Percentiles rank a stretch among this genome's conserved stretches.
These are phyloP conservation scores for Myocastor coypus DNA, from an alignment of 2,113 vertebrate species.

Conservation along the genomic window DNA sequence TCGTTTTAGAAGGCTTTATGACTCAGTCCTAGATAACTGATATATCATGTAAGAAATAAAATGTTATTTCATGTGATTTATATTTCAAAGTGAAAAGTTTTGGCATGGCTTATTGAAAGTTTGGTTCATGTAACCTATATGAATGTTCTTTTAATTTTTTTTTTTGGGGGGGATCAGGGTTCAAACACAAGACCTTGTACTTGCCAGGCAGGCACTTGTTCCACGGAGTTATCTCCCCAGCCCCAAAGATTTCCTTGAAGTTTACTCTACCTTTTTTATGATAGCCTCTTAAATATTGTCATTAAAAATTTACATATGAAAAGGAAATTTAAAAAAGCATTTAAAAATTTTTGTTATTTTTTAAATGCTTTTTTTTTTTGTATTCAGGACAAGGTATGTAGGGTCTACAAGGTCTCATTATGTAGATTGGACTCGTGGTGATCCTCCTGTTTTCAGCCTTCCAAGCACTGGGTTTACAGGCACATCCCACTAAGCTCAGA, in stretches of 20 bases:
- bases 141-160: too few relatives aligned
- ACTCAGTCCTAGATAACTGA: not conserved
- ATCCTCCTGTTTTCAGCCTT: too few relatives aligned
- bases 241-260: not conserved
- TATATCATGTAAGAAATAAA: not conserved
- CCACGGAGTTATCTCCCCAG: too few relatives aligned
- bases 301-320: not conserved
- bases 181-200: too few relatives aligned
- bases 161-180: too few relatives aligned
- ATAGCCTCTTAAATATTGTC: not conserved
- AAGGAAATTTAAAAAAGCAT: not conserved
- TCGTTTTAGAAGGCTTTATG: not conserved
- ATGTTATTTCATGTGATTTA: not conserved
- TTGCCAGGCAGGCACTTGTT: too few relatives aligned
- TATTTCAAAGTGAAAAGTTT: not conserved
- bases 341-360: not conserved
- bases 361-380: not conserved
- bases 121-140: not conserved
- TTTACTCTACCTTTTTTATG: not conserved
- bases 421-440: too few relatives aligned
- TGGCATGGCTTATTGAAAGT: not conserved
- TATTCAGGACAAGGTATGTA: too few relatives aligned
- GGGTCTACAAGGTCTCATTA: too few relatives aligned
- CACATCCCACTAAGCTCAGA: too few relatives aligned
- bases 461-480: too few relatives aligned